These are phyloP conservation scores for Pseudomyrmex sp. DNA, from an alignment of 1,140 invertebrate genomes.

Conservation along the genomic window DNA sequence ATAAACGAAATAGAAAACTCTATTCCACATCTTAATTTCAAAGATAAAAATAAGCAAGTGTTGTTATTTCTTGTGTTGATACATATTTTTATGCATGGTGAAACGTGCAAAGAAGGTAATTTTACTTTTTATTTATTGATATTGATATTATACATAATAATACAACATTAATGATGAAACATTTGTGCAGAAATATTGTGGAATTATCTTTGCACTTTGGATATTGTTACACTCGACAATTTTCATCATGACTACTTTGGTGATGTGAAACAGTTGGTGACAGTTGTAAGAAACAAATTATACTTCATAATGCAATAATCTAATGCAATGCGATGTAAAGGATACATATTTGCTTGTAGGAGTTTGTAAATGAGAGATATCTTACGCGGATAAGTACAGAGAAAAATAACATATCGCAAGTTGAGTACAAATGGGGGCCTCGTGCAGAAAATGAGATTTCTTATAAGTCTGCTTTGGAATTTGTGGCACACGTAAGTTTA, in stretches of 20 bases:
- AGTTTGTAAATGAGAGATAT: constrained; percentile 77
- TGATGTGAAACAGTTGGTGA: constrained; percentile 71
- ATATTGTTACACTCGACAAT: constrained; percentile 61
- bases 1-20: constrained; percentile 73
- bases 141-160: not conserved
- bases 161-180: not conserved
- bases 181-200: constrained; percentile 72
- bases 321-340: not conserved
- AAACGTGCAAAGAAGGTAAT: constrained; percentile 75
- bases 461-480: constrained; percentile 70
- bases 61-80: constrained; percentile 75
- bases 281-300: constrained; percentile 65
- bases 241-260: constrained; percentile 75
- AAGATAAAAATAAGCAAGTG: constrained; percentile 56
- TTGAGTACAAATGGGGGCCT: constrained; percentile 74
- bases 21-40: constrained; percentile 65
- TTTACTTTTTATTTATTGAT: not conserved
- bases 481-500: constrained; percentile 72
- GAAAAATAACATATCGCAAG: not conserved
- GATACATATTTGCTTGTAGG: constrained; percentile 64
- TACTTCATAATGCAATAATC: not conserved
- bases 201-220: constrained; percentile 70
- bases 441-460: constrained; percentile 75
- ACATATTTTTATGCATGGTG: constrained; percentile 79
- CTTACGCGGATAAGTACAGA: constrained; percentile 57